These are phyloP conservation scores for Xestia xanthographa DNA, from an alignment of 2,888 invertebrate genomes.

Conservation along the genomic window DNA sequence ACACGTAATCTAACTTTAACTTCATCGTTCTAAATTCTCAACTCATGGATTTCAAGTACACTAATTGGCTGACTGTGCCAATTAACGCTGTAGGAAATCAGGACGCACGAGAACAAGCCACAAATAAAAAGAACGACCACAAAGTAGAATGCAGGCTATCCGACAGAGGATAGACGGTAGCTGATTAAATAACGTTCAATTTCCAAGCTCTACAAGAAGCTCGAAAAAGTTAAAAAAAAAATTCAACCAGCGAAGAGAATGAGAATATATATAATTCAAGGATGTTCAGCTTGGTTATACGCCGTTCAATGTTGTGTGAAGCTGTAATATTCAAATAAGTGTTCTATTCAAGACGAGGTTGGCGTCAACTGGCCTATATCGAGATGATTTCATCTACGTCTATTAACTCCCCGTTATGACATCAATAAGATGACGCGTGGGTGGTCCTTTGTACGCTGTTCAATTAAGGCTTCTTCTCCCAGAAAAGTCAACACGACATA, in stretches of 20 bases:
- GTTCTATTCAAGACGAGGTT: slow-evolving; percentile 23
- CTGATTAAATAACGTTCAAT: slow-evolving; percentile 39
- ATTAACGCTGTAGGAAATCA: slow-evolving; percentile 38
- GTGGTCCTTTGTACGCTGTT: slow-evolving; percentile 35
- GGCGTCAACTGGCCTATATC: slow-evolving; percentile 42
- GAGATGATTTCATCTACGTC: slow-evolving; percentile 52
- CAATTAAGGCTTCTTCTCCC: slow-evolving; percentile 38
- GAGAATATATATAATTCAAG: slow-evolving; percentile 44
- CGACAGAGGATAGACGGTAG: slow-evolving; percentile 26
- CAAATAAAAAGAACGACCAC: slow-evolving; percentile 30
- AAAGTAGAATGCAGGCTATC: slow-evolving; percentile 30
- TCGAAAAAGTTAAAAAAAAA: slow-evolving; percentile 1
- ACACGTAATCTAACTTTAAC: background rate
- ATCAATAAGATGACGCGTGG: slow-evolving; percentile 48
- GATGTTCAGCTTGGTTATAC: slow-evolving; percentile 33
- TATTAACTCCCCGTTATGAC: slow-evolving; percentile 51
- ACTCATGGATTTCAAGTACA: slow-evolving; percentile 20
- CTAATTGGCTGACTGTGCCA: slow-evolving; percentile 29
- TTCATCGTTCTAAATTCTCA: slow-evolving; percentile 13
- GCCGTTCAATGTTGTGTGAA: slow-evolving; percentile 28
- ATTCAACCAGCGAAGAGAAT: slow-evolving; percentile 10
- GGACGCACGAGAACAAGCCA: slow-evolving; percentile 4
- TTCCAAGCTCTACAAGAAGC: slow-evolving; percentile 23
- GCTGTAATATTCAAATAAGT: slow-evolving; percentile 46
- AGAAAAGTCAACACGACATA: background rate